Base-by-base conservation (phyloP, 2,113 vertebrate species). In the Callaeas wilsoni region DNA sequence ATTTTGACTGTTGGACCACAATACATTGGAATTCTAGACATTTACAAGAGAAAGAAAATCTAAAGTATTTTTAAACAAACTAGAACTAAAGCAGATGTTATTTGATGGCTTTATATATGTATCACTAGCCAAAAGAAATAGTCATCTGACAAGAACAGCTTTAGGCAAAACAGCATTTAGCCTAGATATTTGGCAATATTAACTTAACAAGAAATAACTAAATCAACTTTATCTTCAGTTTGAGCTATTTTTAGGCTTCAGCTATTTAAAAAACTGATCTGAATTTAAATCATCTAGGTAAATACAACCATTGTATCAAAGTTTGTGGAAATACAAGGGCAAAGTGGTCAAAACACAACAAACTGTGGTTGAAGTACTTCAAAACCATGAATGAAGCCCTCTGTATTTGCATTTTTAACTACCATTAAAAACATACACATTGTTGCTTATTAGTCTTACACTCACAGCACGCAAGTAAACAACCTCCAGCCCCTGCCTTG, bases 111-210 rank as follows among this genome's bases (percentile, higher is more conserved):
- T 95, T 94, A 95, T 76, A 32, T 42, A 89, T 7, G 7, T 37
- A 77, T 37, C 32, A 44, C 57, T 84, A 89, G 80, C 86, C 94
- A 96, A 95, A 96, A 87, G 32, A 90, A 92, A 96, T 2, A 90
- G 41, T 57, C 32, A 78, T 92, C 59, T 77, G 64, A 96, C 52
- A 89, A 78, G 57, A 93, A 82, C 17, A 71, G 47, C 25, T 70
- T 82, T 21, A 75, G 81, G 69, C 46, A 85, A 92, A 91, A 68
- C 39, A 89, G 18, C 21, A 73, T 82, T 89, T 89, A 92, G 42
- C 37, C 35, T 62, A 62, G 62, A 37, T 87, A 79, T 62, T 50
- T 94, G 83, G 76, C 65, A 92, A 68, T 46, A 46, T 16, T n/a
- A n/a, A 44, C 23, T 84, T 90, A 42, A 90, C 26, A 87, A 89